Evolutionary conservation across 2,888 invertebrate species (phyloP), one percentile per base, ranked within the genome.

Genomic region (Orchesellides sinensis): DNA sequence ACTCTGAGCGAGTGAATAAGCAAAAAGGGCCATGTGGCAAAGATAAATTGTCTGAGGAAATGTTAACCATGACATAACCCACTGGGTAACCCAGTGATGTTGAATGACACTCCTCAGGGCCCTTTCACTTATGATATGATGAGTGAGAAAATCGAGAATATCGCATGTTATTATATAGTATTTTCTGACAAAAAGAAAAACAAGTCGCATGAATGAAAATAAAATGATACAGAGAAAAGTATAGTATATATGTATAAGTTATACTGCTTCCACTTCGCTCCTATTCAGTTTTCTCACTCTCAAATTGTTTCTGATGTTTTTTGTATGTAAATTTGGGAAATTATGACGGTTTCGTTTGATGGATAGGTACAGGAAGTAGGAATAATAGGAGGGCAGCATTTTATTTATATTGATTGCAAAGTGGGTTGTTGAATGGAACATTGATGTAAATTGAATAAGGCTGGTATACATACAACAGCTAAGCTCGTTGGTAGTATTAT

Each of bases 31-130:
- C 82, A 82, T 82, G 75, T 82, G 82, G 82, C 82, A 82, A 82
- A 82, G 82, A 82, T 82, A 82, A 82, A 82, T 82, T 82, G 82
- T 82, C 82, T 82, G 82, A 82, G 82, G 82, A 82, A 82, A 82
- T 82, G 82, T 82, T 82, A 82, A 82, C 82, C 82, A 82, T 82
- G 82, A 82, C 82, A 69, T 74, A 82, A 69, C 82, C 82, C 82
- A 82, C 82, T 75, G 82, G 82, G 82, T 82, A 82, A 75, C 82
- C 69, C 75, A 82, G 74, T 69, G 75, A 82, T 82, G 82, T 82
- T 82, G 82, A 82, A 82, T 82, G 82, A 82, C 82, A 82, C 74
- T 82, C 82, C 82, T 82, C 82, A 63, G 82, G 82, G 82, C 69
- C 82, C 82, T 75, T 82, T 82, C 82, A 82, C 66, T 82, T 75